Evolutionary conservation across 2,797 vertebrate genomes (phyloP), one percentile per base, ranked within the genome.

Genomic region (Gallinago solitaria): DNA sequence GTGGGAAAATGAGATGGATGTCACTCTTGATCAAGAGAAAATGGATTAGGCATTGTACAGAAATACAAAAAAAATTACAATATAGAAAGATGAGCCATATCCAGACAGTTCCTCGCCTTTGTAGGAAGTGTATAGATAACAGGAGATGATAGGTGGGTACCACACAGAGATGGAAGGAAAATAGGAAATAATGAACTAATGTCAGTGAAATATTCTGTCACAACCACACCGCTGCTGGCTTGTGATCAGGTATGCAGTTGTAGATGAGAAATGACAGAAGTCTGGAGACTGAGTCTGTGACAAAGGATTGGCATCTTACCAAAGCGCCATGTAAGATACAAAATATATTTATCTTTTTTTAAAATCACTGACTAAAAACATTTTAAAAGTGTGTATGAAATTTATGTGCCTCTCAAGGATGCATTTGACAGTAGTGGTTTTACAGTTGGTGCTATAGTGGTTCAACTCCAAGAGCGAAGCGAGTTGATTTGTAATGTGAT

Each of bases 401-500:
- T 82, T 28, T 45, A 79, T 9, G 9, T 59, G 45, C 24, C 33
- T 92, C 75, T 87, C 59, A 82, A 79, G n/a, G 51, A 45, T 47
- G 27, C 47, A 11, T 69, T 90, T 90, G 63, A 84, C 70, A 79
- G 78, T 61, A 76, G 60, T 60, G 43, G 19, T 41, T 95, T 95
- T 77, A 74, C 35, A 61, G 18, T 85, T 83, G 32, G 32, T 83
- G 18, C 48, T 86, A 1, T 33, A 80, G 64, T 33, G 59, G 37
- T 82, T 88, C 47, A 77, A 3, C 21, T 89, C 37, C n/a, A 33
- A 12, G 21, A 94, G 51, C 56, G 48, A 87, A 74, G 64, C 51
- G 68, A 94, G 93, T 53, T 74, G 51, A 93, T 95, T 89, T 93
- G 71, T 89, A 80, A 82, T 28, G 87, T 67, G 81, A 77, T 85